phyloP scores from a whole-genome alignment of 2,797 vertebrate genomes.

The Megaceryle alcyon region DNA sequence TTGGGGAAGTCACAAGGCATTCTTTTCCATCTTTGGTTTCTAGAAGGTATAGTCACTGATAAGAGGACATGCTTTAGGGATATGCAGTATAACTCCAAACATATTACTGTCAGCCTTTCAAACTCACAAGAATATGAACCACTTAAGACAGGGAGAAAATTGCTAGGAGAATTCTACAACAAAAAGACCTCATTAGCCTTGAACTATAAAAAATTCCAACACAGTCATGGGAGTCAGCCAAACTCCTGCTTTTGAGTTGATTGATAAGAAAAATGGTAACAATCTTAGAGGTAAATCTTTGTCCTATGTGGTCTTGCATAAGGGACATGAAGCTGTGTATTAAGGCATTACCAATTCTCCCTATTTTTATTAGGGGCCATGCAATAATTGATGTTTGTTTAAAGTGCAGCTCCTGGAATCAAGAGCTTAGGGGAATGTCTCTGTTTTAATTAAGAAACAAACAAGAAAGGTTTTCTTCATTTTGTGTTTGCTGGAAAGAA shows the following conservation, averaged over 20 bases:
- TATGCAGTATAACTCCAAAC: neutral
- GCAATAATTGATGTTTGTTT: constrained; percentile 8
- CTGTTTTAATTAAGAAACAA: constrained; percentile 46
- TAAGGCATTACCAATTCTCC: neutral
- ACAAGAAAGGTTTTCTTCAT: neutral
- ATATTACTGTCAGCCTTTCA: neutral
- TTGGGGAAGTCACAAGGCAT: neutral
- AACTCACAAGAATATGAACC: neutral
- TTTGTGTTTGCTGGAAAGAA: neutral
- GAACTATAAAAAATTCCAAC: neutral
- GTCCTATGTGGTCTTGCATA: constrained; percentile 3
- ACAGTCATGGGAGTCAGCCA: neutral
- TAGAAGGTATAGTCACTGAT: neutral
- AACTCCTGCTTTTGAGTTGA: constrained; percentile 20
- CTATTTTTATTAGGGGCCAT: neutral
- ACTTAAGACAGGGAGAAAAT: neutral
- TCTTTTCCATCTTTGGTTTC: neutral
- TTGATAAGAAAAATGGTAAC: constrained; percentile 45
- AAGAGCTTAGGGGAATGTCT: neutral
- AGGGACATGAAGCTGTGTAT: constrained; percentile 3
- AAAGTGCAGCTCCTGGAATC: neutral
- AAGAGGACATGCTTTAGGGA: neutral
- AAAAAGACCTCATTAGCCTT: constrained; percentile 51
- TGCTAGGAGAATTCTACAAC: constrained; percentile 34
- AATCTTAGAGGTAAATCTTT: neutral